phyloP scores from a whole-genome alignment of 2,113 vertebrate genomes.

The Taurulus bubalis region DNA sequence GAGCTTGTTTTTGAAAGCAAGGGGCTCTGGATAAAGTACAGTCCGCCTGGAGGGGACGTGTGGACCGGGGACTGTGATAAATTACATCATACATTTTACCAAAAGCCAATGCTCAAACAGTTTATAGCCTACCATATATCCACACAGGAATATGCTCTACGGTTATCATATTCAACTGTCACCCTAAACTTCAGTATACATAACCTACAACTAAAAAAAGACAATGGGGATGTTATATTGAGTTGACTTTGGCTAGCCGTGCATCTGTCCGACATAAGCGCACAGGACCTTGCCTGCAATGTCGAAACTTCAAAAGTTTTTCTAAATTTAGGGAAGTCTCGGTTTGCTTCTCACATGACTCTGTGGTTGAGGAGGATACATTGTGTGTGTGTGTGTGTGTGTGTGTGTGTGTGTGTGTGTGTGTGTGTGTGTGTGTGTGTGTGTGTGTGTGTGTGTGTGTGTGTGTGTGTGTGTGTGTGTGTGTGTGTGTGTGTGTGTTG shows the following conservation, averaged over 20 bases:
- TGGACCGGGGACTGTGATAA: conserved; percentile 7
- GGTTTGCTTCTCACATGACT: background rate
- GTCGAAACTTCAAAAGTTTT: background rate
- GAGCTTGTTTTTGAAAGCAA: conserved; percentile 71
- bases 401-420: conserved; percentile 35
- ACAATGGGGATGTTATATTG: background rate
- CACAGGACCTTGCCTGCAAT: too few relatives aligned
- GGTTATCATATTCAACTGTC: too few relatives aligned
- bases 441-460: conserved; percentile 9
- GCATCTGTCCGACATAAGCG: background rate
- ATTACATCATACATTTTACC: conserved; percentile 35
- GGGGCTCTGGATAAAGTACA: conserved; percentile 77
- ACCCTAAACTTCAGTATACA: too few relatives aligned
- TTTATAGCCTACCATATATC: too few relatives aligned
- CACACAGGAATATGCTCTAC: too few relatives aligned
- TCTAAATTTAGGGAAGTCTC: conserved; percentile 8
- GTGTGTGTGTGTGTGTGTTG: too few relatives aligned
- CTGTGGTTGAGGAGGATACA: background rate
- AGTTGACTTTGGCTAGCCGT: background rate
- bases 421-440: conserved; percentile 16
- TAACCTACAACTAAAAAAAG: background rate
- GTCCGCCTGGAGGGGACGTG: conserved; percentile 46
- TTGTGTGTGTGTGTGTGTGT: too few relatives aligned
- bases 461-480: too few relatives aligned
- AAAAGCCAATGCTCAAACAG: background rate